Evolutionary conservation across 1,140 invertebrate species (phyloP).

Genomic region (Harlomillsia oculata): DNA sequence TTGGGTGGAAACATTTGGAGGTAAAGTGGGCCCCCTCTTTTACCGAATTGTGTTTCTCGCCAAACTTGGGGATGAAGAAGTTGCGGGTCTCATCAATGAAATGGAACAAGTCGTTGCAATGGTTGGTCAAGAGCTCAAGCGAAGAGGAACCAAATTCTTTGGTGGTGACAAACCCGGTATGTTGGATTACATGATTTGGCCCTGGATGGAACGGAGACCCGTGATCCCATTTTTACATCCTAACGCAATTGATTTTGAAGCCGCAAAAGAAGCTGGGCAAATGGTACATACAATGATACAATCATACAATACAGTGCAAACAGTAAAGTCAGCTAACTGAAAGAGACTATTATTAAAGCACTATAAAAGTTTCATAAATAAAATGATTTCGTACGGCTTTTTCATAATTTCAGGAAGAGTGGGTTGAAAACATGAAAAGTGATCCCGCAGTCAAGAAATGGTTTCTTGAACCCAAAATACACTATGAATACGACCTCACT

Average conservation of each 20-base stretch:
- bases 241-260: not conserved
- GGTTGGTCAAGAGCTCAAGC: constrained; percentile 56
- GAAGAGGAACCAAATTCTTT: constrained; percentile 56
- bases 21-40: constrained; percentile 15
- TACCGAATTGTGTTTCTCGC: not conserved
- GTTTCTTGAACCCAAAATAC: constrained; percentile 54
- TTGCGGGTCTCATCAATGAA: not conserved
- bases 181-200: constrained; percentile 21
- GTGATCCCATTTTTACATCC: not conserved
- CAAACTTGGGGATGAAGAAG: not conserved
- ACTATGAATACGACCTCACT: constrained; percentile 52
- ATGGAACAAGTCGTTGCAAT: constrained; percentile 23
- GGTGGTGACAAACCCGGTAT: constrained; percentile 36
- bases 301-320: too few relatives aligned
- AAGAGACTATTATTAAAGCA: too few relatives aligned
- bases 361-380: too few relatives aligned
- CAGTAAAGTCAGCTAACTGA: too few relatives aligned
- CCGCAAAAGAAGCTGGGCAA: not conserved
- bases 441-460: constrained; percentile 57
- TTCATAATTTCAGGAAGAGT: constrained; percentile 55
- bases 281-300: not conserved
- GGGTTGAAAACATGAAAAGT: constrained; percentile 56
- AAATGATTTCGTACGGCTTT: too few relatives aligned
- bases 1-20: constrained; percentile 42
- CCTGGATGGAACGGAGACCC: constrained; percentile 12